Evolutionary conservation across 2,797 vertebrate species (phyloP).

Genomic region (Syngnathus rostellatus): DNA sequence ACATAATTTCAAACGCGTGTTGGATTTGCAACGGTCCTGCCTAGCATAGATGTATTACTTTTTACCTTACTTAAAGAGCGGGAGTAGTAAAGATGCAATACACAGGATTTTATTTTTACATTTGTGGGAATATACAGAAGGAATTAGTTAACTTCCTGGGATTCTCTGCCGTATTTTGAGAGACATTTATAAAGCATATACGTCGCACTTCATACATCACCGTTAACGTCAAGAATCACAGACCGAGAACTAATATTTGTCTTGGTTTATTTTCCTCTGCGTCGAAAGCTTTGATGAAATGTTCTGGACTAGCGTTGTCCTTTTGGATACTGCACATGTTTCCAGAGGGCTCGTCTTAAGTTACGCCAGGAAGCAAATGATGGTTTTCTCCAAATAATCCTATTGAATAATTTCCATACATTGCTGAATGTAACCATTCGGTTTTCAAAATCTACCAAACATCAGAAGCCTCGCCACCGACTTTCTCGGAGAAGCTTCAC

Average conservation of each 20-base stretch:
- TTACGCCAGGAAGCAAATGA: slow-evolving; percentile 51
- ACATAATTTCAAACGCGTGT: slow-evolving; percentile 57
- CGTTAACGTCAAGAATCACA: slow-evolving; percentile 52
- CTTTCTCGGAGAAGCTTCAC: background rate
- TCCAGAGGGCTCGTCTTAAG: slow-evolving; percentile 30
- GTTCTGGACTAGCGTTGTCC: slow-evolving; percentile 33
- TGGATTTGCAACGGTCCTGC: slow-evolving; percentile 23
- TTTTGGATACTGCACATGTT: slow-evolving; percentile 30
- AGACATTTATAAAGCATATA: slow-evolving; percentile 33
- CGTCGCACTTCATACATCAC: slow-evolving; percentile 55
- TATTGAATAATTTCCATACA: background rate
- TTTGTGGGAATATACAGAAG: background rate
- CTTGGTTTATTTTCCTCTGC: slow-evolving; percentile 48
- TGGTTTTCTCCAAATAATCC: slow-evolving; percentile 12
- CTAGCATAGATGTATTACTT: slow-evolving; percentile 3
- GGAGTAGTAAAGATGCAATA: slow-evolving; percentile 24
- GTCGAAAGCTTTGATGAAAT: slow-evolving; percentile 55
- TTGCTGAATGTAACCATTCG: background rate
- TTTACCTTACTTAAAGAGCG: slow-evolving; percentile 32
- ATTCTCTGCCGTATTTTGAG: slow-evolving; percentile 37
- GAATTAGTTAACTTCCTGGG: slow-evolving; percentile 43
- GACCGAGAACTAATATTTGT: slow-evolving; percentile 58
- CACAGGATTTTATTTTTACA: too few relatives aligned
- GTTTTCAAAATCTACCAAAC: background rate
- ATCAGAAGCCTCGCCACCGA: background rate